Base-by-base conservation (phyloP, 2,113 vertebrate species). In the Carassius gibelio region DNA sequence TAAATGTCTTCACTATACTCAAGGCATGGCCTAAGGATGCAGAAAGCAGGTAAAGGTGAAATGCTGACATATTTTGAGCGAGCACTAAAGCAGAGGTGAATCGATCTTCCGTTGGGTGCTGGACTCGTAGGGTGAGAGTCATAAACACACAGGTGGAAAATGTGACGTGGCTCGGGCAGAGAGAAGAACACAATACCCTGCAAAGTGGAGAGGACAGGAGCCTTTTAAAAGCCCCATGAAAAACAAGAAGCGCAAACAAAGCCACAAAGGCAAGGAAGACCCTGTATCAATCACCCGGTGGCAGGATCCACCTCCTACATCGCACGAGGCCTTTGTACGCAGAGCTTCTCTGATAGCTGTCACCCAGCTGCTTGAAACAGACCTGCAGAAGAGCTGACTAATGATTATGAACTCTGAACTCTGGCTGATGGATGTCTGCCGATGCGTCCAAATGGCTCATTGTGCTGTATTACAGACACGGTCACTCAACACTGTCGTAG, bases 161-260 rank as follows among this genome's bases (percentile, higher is more conserved):
- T 78, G 82, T 86, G 86, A 86, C 48, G 11, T 66, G 10, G 61
- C 64, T 83, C 48, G 34, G 85, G 68, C 42, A 76, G 84, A 57
- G 45, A 68, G 79, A 82, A 86, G 89, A 91, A 90, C 90, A 85
- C 81, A 88, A 90, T 84, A 91, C 86, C 85, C 82, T 57, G 75
- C 30, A 77, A 15, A 1, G 38, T 30, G 36, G 48, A 66, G 80
- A 80, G 68, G 62, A 57, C 87, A 85, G 87, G 85, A 77, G 76
- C 79, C 85, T 86, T 89, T 84, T 69, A 85, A 86, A 88, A 87
- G 84, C 82, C 86, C 50, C 85, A 90, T 90, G 89, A 92, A 92
- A 93, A 93, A 92, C 89, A 91, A 90, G 89, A 52, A 78, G 75
- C 62, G 88, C 89, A 93, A 92, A 93, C 91, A 91, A 88, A 92